phyloP scores from a whole-genome alignment of 2,797 vertebrate genomes.

The Morus bassanus region DNA sequence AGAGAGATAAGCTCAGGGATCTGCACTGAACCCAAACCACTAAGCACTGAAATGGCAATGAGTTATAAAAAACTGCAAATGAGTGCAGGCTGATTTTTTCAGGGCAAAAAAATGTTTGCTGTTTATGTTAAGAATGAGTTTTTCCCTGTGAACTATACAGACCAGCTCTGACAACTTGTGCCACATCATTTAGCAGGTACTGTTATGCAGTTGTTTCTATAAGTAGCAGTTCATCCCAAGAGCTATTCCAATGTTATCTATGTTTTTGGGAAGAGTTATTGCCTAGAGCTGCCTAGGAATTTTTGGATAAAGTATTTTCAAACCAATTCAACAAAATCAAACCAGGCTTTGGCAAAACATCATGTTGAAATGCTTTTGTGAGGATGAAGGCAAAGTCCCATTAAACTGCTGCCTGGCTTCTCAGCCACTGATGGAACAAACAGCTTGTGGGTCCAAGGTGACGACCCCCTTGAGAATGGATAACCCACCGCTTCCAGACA shows the following conservation, averaged over 20 bases:
- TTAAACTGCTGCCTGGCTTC: neutral
- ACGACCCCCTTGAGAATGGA: neutral
- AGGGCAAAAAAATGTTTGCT: neutral
- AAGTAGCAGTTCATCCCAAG: neutral
- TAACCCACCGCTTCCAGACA: neutral
- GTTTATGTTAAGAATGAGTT: neutral
- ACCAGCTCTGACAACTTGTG: neutral
- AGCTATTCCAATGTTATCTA: neutral
- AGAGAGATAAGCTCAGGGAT: neutral
- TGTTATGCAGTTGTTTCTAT: neutral
- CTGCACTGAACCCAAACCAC: neutral
- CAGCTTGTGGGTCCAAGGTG: neutral
- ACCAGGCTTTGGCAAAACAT: neutral
- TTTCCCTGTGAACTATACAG: neutral
- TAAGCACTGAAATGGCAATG: neutral
- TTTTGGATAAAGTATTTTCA: neutral
- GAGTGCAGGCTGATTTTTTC: neutral
- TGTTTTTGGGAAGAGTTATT: neutral
- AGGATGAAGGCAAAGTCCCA: neutral
- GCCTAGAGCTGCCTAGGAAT: neutral
- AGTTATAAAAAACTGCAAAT: neutral
- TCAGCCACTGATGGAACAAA: neutral
- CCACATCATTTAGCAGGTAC: neutral
- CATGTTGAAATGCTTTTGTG: neutral
- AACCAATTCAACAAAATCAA: neutral